phyloP scores from a whole-genome alignment of 92 coral and sea anemone species.

The Siderastrea siderea region DNA sequence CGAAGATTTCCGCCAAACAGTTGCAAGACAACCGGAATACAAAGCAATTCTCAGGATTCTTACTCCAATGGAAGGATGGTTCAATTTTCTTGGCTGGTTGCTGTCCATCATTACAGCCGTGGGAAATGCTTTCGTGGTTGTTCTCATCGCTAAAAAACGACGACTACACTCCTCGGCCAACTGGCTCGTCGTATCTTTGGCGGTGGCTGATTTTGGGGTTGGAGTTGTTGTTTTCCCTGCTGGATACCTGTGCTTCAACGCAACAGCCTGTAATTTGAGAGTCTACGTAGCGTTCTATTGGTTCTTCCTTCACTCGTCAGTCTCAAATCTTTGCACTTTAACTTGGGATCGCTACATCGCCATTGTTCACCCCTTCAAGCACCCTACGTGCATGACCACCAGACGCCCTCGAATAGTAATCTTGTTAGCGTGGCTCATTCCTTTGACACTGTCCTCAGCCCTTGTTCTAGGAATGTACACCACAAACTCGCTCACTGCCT shows the following conservation, averaged over 20 bases:
- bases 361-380: constrained; percentile 30
- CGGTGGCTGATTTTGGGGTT: constrained; percentile 23
- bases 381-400: background rate
- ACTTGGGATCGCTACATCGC: constrained; percentile 40
- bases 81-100: constrained; percentile 10
- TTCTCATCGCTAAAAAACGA: background rate
- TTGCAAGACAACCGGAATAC: background rate
- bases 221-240: constrained; percentile 2
- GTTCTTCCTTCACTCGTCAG: constrained; percentile 26
- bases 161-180: constrained; percentile 14
- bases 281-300: constrained; percentile 18
- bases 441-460: background rate
- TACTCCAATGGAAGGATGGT: background rate
- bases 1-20: background rate
- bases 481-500: background rate
- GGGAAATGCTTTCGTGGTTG: constrained; percentile 1
- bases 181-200: constrained; percentile 22
- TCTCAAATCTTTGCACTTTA: constrained; percentile 28
- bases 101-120: background rate
- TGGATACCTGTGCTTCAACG: background rate
- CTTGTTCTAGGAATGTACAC: constrained; percentile 8
- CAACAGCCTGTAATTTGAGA: background rate
- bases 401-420: constrained; percentile 6
- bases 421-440: background rate
- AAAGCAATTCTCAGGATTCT: too few relatives aligned